phyloP scores from a whole-genome alignment of 2,797 vertebrate genomes.

The Aphelocoma californica region DNA sequence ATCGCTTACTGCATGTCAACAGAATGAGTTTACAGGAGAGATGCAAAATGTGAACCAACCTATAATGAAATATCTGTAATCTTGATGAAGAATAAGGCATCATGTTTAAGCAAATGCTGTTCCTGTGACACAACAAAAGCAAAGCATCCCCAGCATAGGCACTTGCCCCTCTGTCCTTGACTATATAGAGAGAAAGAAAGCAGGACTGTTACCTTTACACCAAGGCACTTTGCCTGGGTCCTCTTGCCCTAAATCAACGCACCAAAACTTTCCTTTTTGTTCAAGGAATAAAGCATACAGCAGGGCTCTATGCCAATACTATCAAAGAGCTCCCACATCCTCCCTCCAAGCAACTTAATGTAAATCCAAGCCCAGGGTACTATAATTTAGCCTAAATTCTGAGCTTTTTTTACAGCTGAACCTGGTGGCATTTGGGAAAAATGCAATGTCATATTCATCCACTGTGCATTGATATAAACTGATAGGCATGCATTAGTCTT shows the following conservation, averaged over 20 bases:
- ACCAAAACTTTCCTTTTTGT: not conserved
- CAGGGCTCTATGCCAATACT: not conserved
- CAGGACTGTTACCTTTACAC: not conserved
- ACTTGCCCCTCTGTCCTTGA: not conserved
- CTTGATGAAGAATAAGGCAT: not conserved
- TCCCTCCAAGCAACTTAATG: not conserved
- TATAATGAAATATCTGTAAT: not conserved
- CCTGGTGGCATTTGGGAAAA: conserved; percentile 4
- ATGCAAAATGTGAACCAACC: not conserved
- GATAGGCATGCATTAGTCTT: conserved; percentile 50
- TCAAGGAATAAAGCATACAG: not conserved
- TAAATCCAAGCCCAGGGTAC: not conserved
- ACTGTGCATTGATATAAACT: conserved; percentile 14
- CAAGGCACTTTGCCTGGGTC: not conserved
- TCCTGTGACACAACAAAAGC: not conserved
- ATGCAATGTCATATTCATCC: conserved; percentile 46
- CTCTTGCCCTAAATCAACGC: not conserved
- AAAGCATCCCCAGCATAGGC: not conserved
- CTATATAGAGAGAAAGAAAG: not conserved
- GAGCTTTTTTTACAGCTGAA: not conserved
- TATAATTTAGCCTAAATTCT: not conserved
- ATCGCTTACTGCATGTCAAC: not conserved
- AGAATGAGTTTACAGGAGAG: not conserved
- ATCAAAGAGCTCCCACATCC: not conserved
- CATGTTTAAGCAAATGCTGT: not conserved